These are phyloP conservation scores for Umimayanthus kanabou DNA, from an alignment of 92 coral and sea anemone genomes.

Conservation along the genomic window DNA sequence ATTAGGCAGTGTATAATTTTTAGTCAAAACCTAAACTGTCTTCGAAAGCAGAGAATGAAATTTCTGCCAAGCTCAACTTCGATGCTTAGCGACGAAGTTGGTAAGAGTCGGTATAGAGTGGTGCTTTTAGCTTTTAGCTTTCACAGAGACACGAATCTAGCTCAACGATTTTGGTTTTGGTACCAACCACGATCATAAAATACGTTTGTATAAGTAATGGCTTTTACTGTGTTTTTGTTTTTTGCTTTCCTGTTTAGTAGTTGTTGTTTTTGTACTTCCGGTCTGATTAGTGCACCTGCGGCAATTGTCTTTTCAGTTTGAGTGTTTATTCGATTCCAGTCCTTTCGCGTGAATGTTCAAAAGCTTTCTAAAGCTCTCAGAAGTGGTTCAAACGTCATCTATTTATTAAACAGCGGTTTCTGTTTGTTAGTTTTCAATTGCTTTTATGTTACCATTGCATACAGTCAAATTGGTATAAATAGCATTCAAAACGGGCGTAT, in stretches of 20 bases:
- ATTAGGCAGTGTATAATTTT: not conserved
- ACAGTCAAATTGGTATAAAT: too few relatives aligned
- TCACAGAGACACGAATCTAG: not conserved
- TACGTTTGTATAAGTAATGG: too few relatives aligned
- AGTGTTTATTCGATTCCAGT: not conserved
- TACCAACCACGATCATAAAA: not conserved
- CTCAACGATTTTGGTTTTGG: not conserved
- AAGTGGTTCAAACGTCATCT: too few relatives aligned
- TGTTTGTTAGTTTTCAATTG: too few relatives aligned
- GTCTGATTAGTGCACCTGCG: not conserved
- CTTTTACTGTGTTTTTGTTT: not conserved
- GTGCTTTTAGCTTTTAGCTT: not conserved
- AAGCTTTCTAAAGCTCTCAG: too few relatives aligned
- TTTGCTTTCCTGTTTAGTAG: not conserved
- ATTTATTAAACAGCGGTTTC: too few relatives aligned
- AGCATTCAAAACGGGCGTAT: too few relatives aligned
- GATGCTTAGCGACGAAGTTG: conserved; percentile 13
- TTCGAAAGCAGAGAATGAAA: not conserved
- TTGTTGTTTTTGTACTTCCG: not conserved
- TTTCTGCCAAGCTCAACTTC: not conserved
- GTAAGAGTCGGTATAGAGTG: not conserved
- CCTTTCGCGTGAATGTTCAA: not conserved
- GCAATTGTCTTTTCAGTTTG: too few relatives aligned
- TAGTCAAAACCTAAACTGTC: not conserved
- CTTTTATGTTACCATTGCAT: too few relatives aligned